Percentiles rank a stretch among this genome's conserved stretches.
Evolutionary conservation across 1,140 invertebrate genomes (phyloP).

Genomic region (Chrysopa pallens): DNA sequence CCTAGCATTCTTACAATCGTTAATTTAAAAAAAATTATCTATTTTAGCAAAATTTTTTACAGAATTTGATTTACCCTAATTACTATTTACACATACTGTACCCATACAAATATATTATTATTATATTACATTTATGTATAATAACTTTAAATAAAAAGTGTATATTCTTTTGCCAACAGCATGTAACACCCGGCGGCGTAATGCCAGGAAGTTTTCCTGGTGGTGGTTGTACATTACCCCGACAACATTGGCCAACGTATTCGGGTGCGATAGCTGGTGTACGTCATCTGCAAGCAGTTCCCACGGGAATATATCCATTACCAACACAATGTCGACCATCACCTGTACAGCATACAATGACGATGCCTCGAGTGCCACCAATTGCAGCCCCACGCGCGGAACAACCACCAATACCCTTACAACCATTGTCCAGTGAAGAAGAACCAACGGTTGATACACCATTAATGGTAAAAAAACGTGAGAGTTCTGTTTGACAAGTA

Average conservation of each 20-base stretch:
- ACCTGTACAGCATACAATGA: not conserved
- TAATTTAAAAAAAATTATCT: no score
- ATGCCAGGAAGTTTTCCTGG: not conserved
- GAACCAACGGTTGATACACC: slow-evolving; percentile 30
- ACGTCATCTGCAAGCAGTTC: slow-evolving; percentile 12
- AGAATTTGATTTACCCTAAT: not conserved
- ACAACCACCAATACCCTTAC: slow-evolving; percentile 24
- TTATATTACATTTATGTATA: not conserved
- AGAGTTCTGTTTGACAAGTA: slow-evolving; percentile 33
- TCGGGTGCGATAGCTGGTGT: slow-evolving; percentile 12
- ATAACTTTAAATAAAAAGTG: slow-evolving; percentile 11
- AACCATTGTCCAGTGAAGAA: slow-evolving; percentile 22
- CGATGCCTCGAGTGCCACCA: slow-evolving; percentile 10
- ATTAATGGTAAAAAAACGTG: slow-evolving; percentile 29
- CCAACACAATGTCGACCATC: not conserved
- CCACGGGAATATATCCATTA: slow-evolving; percentile 8
- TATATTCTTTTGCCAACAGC: slow-evolving; percentile 20
- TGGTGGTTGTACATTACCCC: slow-evolving; percentile 24
- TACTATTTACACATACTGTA: not conserved
- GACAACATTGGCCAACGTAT: slow-evolving; percentile 24
- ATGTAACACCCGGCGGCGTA: slow-evolving; percentile 3
- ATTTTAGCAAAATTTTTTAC: not conserved
- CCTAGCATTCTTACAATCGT: no score
- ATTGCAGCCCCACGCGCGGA: slow-evolving; percentile 11
- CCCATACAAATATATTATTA: not conserved